A percentile compares a stretch with the other conserved stretches of the same genome.
These are phyloP conservation scores for Sphaerolaimus hirsutus DNA, from an alignment of 2,888 invertebrate species.

Conservation along the genomic window DNA sequence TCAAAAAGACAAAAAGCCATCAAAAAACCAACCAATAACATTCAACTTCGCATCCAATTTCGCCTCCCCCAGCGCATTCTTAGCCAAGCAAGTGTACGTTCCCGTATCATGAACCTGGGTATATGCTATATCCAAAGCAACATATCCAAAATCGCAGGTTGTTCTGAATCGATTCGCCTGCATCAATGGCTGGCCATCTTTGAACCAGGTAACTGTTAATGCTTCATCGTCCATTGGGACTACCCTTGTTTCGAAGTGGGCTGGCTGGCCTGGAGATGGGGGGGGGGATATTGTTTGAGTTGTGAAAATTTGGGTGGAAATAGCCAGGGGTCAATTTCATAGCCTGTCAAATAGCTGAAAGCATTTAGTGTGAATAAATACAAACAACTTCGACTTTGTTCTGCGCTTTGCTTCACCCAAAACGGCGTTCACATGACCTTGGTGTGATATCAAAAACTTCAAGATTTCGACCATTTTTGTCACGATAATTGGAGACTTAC, in stretches of 20 bases:
- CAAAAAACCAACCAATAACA: conserved; percentile 10
- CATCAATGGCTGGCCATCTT: conserved; percentile 20
- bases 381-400: too few relatives aligned
- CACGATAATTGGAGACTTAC: too few relatives aligned
- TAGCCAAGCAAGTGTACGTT: conserved; percentile 49
- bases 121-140: conserved; percentile 65
- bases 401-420: too few relatives aligned
- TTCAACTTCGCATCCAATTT: conserved; percentile 13
- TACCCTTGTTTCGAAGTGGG: conserved; percentile 75
- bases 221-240: conserved; percentile 66
- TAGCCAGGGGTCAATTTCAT: too few relatives aligned
- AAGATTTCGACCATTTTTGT: too few relatives aligned
- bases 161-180: conserved; percentile 15
- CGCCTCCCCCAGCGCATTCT: conserved; percentile 10
- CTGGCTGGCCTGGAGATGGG: conserved; percentile 52
- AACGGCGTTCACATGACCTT: too few relatives aligned
- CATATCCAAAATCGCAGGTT: conserved; percentile 54
- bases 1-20: too few relatives aligned
- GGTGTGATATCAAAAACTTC: too few relatives aligned
- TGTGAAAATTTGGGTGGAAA: too few relatives aligned
- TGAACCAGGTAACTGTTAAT: conserved; percentile 70
- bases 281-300: too few relatives aligned
- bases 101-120: conserved; percentile 67
- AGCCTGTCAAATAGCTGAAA: too few relatives aligned
- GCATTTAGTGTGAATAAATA: too few relatives aligned